A percentile compares a stretch with the other conserved stretches of the same genome.
Conservation (phyloP, 2,113 vertebrate genomes). For the Notarius lentiginosus region DNA sequence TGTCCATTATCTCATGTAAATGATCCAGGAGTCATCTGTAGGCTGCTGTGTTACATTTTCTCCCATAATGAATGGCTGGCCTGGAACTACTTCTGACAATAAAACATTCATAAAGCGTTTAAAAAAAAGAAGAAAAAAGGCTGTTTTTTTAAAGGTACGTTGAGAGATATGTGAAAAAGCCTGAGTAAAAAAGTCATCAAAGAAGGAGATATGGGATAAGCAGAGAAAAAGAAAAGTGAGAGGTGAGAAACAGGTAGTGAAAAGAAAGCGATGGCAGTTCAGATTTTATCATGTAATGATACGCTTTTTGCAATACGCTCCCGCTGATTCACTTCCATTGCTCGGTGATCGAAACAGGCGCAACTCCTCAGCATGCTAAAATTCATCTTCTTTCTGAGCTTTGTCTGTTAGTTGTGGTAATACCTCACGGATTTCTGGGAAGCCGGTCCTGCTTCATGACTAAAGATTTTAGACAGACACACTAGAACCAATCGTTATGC, state of each 20-base stretch:
- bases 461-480: constrained; percentile 12
- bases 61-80: constrained; percentile 34
- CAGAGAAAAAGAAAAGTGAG: neutral
- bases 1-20: constrained; percentile 18
- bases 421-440: neutral
- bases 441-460: neutral
- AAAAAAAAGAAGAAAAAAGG: constrained; percentile 31
- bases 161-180: constrained; percentile 22
- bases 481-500: neutral
- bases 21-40: neutral
- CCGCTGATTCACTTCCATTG: neutral
- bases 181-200: constrained; percentile 19
- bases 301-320: neutral
- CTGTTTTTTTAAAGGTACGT: constrained; percentile 6
- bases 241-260: constrained; percentile 19
- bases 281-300: constrained; percentile 47
- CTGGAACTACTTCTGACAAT: constrained; percentile 12
- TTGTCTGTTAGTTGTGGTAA: constrained; percentile 11
- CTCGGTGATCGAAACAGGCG: constrained; percentile 15
- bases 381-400: constrained; percentile 4
- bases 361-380: constrained; percentile 24
- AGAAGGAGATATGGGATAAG: constrained; percentile 10
- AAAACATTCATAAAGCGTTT: constrained; percentile 24
- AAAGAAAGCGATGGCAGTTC: constrained; percentile 41
- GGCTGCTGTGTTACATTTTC: constrained; percentile 12